These are phyloP conservation scores for Hyposoter didymator DNA, from an alignment of 2,888 invertebrate genomes.

Conservation along the genomic window DNA sequence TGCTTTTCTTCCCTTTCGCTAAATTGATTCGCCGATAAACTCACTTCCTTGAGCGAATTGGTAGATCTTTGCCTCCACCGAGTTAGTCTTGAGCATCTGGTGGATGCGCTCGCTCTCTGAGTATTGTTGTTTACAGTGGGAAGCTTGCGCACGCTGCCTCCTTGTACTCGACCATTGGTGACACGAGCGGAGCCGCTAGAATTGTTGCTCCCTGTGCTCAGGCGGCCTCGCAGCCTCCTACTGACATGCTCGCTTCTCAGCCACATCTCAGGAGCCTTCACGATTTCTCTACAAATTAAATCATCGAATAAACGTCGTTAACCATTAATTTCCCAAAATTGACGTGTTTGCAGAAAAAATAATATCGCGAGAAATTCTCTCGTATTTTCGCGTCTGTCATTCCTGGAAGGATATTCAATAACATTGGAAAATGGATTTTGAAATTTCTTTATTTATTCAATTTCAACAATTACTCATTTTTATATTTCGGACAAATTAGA, in stretches of 20 bases:
- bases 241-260: conserved; percentile 82
- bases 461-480: background rate
- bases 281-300: conserved; percentile 61
- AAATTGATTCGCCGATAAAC: background rate
- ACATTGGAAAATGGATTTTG: background rate
- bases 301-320: background rate
- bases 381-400: too few species aligned
- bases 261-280: conserved; percentile 80
- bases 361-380: too few species aligned
- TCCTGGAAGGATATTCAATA: background rate
- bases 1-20: background rate
- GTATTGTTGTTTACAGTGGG: conserved; percentile 78
- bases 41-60: conserved; percentile 81
- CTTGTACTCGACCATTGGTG: conserved; percentile 75
- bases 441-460: background rate
- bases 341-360: background rate
- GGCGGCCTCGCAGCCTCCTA: conserved; percentile 82
- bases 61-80: conserved; percentile 81
- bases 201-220: conserved; percentile 74
- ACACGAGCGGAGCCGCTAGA: conserved; percentile 66
- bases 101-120: conserved; percentile 79
- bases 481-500: background rate
- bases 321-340: background rate
- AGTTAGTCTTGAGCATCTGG: conserved; percentile 79
- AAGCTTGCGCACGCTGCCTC: conserved; percentile 78